Conservation (phyloP, 2,888 invertebrate genomes). For the Spatulosminthurus flaviceps region DNA sequence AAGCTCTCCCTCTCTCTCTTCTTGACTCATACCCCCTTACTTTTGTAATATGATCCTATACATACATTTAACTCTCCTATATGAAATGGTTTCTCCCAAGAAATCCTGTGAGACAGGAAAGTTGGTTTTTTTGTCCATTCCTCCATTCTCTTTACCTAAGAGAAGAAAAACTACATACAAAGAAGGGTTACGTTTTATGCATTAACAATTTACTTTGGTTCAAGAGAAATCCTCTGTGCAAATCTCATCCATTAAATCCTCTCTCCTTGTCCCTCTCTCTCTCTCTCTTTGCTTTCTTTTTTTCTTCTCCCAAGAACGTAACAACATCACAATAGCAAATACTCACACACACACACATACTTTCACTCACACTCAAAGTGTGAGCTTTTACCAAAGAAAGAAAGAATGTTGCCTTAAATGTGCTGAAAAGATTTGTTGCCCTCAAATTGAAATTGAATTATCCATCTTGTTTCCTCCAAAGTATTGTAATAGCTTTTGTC, state of each 20-base stretch:
- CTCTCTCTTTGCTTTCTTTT: too few relatives aligned
- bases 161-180: too few relatives aligned
- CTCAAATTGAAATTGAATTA: constrained; percentile 1
- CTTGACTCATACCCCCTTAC: not conserved
- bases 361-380: not conserved
- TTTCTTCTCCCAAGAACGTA: not conserved
- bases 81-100: too few relatives aligned
- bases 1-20: too few relatives aligned
- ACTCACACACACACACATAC: too few relatives aligned
- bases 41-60: not conserved
- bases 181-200: not conserved
- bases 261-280: not conserved
- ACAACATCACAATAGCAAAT: not conserved
- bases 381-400: too few relatives aligned
- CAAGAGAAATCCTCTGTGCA: not conserved
- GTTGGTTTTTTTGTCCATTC: not conserved
- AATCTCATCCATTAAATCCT: constrained; percentile 18
- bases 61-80: not conserved
- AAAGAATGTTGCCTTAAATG: not conserved
- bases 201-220: constrained; percentile 3
- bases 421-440: constrained; percentile 18
- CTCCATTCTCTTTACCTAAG: too few relatives aligned
- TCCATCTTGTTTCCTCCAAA: constrained; percentile 5
- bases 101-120: not conserved
- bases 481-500: not conserved